Evolutionary conservation across 2,113 vertebrate genomes (phyloP).

Genomic region (Petrocephalus microphthalmus): DNA sequence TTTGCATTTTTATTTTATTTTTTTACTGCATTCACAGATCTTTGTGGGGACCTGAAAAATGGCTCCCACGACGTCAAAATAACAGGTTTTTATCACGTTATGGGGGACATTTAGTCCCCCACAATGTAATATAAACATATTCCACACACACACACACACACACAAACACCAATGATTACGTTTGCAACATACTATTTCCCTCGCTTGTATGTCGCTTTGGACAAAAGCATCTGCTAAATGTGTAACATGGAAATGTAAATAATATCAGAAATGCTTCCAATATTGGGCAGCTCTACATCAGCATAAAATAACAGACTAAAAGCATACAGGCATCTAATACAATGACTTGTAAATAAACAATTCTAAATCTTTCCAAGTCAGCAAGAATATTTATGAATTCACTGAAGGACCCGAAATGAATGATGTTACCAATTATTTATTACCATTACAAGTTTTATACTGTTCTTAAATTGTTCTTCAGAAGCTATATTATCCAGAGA

Average conservation of each 20-base stretch:
- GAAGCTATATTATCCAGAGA: background rate
- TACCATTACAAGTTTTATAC: background rate
- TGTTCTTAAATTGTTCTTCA: background rate
- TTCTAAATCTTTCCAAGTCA: background rate
- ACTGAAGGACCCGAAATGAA: background rate
- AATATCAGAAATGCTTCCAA: background rate
- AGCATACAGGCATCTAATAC: background rate
- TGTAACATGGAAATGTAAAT: background rate
- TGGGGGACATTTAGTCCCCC: no score
- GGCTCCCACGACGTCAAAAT: no score
- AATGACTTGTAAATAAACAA: background rate
- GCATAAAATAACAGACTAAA: background rate
- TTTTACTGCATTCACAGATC: no score
- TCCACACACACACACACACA: background rate
- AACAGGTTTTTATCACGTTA: no score
- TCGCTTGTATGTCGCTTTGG: background rate
- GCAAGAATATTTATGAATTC: background rate
- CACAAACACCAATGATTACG: background rate
- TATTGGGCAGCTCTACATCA: background rate
- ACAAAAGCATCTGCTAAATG: background rate
- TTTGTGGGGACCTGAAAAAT: no score
- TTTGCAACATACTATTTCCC: background rate
- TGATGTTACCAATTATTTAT: background rate
- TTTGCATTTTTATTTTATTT: no score
- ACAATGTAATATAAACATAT: no score